Evolutionary conservation across 2,113 vertebrate species (phyloP).

Genomic region (Pristiophorus japonicus): DNA sequence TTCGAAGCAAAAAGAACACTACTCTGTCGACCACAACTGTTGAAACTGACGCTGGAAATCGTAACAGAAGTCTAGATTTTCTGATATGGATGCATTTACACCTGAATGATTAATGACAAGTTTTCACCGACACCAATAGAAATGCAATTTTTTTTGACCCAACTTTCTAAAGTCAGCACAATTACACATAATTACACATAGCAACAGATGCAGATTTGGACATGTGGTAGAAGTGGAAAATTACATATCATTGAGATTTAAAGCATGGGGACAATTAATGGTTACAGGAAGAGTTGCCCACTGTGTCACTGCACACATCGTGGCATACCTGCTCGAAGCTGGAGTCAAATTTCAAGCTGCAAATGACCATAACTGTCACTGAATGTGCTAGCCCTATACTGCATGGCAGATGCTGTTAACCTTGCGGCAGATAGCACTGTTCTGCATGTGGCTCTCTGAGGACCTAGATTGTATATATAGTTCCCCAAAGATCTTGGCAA

Average conservation of each 20-base stretch:
- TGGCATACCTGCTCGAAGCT: not conserved
- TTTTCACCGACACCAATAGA: not conserved
- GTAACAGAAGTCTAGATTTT: not conserved
- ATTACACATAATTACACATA: not conserved
- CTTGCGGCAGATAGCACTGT: no score
- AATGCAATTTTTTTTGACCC: not conserved
- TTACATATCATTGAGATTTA: not conserved
- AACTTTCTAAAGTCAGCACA: not conserved
- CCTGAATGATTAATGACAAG: not conserved
- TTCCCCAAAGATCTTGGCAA: no score
- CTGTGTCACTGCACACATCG: not conserved
- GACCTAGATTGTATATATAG: no score
- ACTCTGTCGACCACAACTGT: not conserved
- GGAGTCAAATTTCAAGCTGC: not conserved
- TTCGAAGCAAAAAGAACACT: not conserved
- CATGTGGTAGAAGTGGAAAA: constrained; percentile 1
- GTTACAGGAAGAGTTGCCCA: not conserved
- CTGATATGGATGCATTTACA: not conserved
- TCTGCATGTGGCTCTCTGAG: no score
- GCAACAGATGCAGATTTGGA: not conserved
- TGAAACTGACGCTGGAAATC: not conserved
- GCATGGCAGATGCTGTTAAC: not conserved
- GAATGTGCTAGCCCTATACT: not conserved
- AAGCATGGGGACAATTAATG: not conserved
- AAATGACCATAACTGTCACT: not conserved